These are phyloP conservation scores for Gryllus bimaculatus DNA, from an alignment of 1,140 invertebrate genomes.

Conservation along the genomic window DNA sequence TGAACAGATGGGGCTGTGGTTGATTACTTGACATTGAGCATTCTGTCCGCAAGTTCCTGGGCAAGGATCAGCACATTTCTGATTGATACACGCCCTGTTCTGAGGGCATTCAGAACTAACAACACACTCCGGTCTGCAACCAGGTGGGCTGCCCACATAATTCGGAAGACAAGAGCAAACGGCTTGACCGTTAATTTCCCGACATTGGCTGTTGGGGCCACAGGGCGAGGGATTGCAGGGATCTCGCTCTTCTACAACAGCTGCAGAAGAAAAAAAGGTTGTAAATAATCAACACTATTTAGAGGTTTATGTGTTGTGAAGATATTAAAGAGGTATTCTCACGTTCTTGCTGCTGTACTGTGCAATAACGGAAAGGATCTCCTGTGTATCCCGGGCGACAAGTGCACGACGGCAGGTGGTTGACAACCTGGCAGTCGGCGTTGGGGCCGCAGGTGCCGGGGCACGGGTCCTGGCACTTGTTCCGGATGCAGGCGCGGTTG, in stretches of 20 bases:
- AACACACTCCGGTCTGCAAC: constrained; percentile 52
- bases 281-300: background rate
- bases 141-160: constrained; percentile 50
- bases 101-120: constrained; percentile 53
- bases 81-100: constrained; percentile 46
- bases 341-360: constrained; percentile 13
- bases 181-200: constrained; percentile 43
- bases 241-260: constrained; percentile 34
- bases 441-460: constrained; percentile 42
- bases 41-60: constrained; percentile 49
- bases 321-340: background rate
- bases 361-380: constrained; percentile 46
- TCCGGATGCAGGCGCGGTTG: constrained; percentile 39
- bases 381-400: constrained; percentile 45
- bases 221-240: constrained; percentile 60
- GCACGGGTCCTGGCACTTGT: constrained; percentile 46
- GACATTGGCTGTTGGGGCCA: constrained; percentile 57
- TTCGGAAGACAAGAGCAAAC: constrained; percentile 53
- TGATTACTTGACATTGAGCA: constrained; percentile 45
- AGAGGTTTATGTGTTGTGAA: background rate
- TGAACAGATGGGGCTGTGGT: constrained; percentile 48
- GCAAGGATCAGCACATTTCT: constrained; percentile 51
- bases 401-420: constrained; percentile 46
- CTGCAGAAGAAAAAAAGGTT: constrained; percentile 9
- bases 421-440: constrained; percentile 41